A percentile compares a stretch with the other conserved stretches of the same genome.
Evolutionary conservation across 2,888 invertebrate genomes (phyloP).

Genomic region (Sminthurides aquaticus): DNA sequence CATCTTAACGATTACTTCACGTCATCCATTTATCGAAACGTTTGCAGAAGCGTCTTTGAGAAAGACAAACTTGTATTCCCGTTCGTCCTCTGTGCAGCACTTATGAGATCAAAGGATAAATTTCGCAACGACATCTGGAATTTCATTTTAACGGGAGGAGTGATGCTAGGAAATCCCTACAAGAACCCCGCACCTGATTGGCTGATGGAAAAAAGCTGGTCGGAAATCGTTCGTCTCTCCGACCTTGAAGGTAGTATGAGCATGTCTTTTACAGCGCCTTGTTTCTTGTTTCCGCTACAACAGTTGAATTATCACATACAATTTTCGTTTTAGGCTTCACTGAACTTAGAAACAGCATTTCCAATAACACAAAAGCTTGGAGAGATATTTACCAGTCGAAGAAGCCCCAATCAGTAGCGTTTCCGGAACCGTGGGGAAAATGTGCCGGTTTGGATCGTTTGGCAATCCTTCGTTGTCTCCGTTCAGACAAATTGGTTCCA

Average conservation of each 20-base stretch:
- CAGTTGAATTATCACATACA: no score
- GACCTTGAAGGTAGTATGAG: slow-evolving; percentile 1
- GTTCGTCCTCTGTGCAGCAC: slow-evolving; percentile 58
- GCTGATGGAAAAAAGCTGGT: slow-evolving; percentile 85
- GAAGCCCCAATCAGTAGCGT: slow-evolving; percentile 61
- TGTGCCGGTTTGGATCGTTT: slow-evolving; percentile 58
- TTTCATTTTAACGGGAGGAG: slow-evolving; percentile 84
- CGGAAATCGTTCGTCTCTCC: slow-evolving; percentile 67
- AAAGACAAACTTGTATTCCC: slow-evolving; percentile 91
- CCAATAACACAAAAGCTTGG: slow-evolving; percentile 53
- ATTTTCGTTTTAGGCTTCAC: no score
- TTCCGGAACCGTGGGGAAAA: slow-evolving; percentile 62
- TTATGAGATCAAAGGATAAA: slow-evolving; percentile 38
- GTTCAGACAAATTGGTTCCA: slow-evolving; percentile 84
- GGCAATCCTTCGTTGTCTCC: slow-evolving; percentile 67
- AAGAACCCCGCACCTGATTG: slow-evolving; percentile 75
- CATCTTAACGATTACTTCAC: slow-evolving; percentile 77
- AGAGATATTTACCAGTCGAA: slow-evolving; percentile 69
- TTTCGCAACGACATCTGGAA: slow-evolving; percentile 65
- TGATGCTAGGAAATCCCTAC: slow-evolving; percentile 68
- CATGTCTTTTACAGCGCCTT: slow-evolving; percentile 5
- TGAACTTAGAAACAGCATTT: slow-evolving; percentile 37
- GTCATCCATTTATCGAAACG: slow-evolving; percentile 68
- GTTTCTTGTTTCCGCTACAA: slow-evolving; percentile 76
- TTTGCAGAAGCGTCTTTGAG: slow-evolving; percentile 88